Evolutionary conservation across 2,888 invertebrate genomes (phyloP).

Genomic region (Mellilla xanthometata): DNA sequence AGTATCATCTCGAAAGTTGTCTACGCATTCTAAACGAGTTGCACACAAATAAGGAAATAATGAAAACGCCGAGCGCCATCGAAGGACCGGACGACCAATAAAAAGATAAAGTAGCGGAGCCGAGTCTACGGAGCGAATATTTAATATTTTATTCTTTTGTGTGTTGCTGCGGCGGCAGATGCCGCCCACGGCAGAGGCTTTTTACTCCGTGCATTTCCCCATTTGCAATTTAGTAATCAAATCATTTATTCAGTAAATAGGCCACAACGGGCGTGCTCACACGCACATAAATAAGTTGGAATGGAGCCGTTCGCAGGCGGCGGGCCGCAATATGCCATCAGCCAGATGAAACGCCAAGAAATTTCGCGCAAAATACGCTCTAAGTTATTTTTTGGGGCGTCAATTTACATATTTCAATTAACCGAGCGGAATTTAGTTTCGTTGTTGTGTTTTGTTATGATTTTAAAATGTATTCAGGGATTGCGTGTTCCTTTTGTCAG

Average conservation of each 20-base stretch:
- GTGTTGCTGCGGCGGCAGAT: slow-evolving; percentile 23
- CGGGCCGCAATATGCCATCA: slow-evolving; percentile 26
- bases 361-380: slow-evolving; percentile 21
- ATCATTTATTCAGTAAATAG: slow-evolving; percentile 38
- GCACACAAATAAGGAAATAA: slow-evolving; percentile 55
- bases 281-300: slow-evolving; percentile 33
- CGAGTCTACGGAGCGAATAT: slow-evolving; percentile 26
- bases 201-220: slow-evolving; percentile 30
- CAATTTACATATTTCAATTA: slow-evolving; percentile 24
- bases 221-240: slow-evolving; percentile 38
- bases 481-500: neutral
- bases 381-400: slow-evolving; percentile 20
- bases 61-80: slow-evolving; percentile 43
- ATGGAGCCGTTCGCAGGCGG: slow-evolving; percentile 31
- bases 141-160: slow-evolving; percentile 33
- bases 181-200: slow-evolving; percentile 25
- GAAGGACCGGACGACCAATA: slow-evolving; percentile 39
- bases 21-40: slow-evolving; percentile 49
- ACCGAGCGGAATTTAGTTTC: slow-evolving; percentile 8
- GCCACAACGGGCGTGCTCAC: slow-evolving; percentile 34
- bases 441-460: slow-evolving; percentile 1
- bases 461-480: neutral
- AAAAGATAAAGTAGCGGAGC: slow-evolving; percentile 41
- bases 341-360: slow-evolving; percentile 27
- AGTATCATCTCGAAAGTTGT: slow-evolving; percentile 56